phyloP scores from a whole-genome alignment of 2,888 invertebrate species.

The Lasioglossum zephyrum region DNA sequence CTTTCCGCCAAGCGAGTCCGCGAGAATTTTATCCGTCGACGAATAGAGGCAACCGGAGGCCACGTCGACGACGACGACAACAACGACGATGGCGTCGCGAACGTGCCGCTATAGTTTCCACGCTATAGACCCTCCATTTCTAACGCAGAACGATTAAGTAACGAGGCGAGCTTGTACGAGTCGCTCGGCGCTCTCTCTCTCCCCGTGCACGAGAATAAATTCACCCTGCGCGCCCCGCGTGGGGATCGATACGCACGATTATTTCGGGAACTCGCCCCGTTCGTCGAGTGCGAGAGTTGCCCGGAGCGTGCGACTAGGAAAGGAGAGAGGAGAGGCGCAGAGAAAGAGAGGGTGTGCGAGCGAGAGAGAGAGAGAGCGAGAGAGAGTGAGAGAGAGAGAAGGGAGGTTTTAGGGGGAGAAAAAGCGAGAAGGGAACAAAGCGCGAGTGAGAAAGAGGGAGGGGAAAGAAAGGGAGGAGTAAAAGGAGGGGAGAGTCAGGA shows the following conservation, averaged over 20 bases:
- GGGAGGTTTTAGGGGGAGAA: neutral
- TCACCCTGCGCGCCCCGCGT: conserved; percentile 71
- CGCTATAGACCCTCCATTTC: conserved; percentile 64
- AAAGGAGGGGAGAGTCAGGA: conserved; percentile 19
- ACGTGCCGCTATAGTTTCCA: conserved; percentile 43
- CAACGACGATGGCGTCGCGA: neutral
- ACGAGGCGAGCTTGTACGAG: conserved; percentile 65
- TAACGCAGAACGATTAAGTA: conserved; percentile 72
- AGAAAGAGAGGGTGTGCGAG: neutral
- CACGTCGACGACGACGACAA: conserved; percentile 7
- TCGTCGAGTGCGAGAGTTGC: conserved; percentile 61
- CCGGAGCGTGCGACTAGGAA: conserved; percentile 16
- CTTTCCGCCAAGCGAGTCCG: neutral
- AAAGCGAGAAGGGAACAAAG: neutral
- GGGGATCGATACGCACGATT: conserved; percentile 78
- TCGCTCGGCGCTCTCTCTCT: conserved; percentile 42
- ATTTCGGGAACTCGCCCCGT: conserved; percentile 78
- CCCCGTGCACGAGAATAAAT: conserved; percentile 75
- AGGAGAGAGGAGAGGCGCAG: neutral
- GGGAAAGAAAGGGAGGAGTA: conserved; percentile 19
- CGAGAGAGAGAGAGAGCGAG: neutral
- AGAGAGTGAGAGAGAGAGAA: neutral
- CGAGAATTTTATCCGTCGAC: neutral
- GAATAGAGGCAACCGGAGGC: neutral
- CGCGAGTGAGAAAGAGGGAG: conserved; percentile 6